Percentiles rank a stretch among this genome's conserved stretches.
Evolutionary conservation across 2,113 vertebrate genomes (phyloP).

Genomic region (Microtus montanus): DNA sequence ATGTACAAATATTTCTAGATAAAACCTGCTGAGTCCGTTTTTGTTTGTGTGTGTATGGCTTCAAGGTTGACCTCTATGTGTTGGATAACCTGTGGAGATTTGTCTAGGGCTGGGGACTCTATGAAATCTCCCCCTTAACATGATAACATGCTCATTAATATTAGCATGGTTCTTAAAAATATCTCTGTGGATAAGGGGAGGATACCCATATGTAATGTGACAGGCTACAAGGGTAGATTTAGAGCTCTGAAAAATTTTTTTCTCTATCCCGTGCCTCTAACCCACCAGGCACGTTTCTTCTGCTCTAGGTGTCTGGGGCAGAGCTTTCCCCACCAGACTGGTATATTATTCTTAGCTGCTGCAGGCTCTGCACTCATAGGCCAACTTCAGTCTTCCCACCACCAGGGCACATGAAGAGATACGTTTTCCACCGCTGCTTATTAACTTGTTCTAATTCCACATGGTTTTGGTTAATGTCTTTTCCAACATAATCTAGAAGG

Average conservation of each 20-base stretch:
- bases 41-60: neutral
- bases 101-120: neutral
- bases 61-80: neutral
- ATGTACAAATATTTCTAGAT: neutral
- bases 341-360: neutral
- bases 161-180: neutral
- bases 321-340: neutral
- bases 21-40: neutral
- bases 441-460: neutral
- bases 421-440: neutral
- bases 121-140: neutral
- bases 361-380: neutral
- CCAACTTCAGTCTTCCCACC: neutral
- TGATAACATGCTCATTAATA: neutral
- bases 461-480: neutral
- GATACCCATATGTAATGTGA: neutral
- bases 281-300: neutral
- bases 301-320: neutral
- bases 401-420: neutral
- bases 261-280: neutral
- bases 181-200: neutral
- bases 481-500: neutral
- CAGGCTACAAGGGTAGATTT: neutral
- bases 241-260: slow-evolving; percentile 13
- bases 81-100: neutral